Conservation (phyloP, 2,797 vertebrate genomes). For the Enoplosus armatus region DNA sequence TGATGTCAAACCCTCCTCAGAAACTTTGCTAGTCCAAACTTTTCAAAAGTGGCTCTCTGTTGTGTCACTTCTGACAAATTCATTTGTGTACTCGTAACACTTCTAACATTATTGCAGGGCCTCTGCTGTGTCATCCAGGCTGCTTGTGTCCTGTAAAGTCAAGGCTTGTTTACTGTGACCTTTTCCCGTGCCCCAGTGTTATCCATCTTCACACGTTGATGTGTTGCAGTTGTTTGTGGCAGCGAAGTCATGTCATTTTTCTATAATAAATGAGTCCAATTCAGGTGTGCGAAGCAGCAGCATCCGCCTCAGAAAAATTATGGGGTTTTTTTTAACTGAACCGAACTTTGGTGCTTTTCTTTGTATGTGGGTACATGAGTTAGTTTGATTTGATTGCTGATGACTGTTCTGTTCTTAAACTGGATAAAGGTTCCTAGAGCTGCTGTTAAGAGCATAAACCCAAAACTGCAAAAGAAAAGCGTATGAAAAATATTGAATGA, state of each 20-base stretch:
- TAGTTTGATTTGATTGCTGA: neutral
- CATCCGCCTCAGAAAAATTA: neutral
- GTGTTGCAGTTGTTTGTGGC: constrained; percentile 50
- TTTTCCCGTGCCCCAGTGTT: constrained; percentile 28
- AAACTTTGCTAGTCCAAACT: constrained; percentile 45
- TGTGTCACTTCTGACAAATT: constrained; percentile 30
- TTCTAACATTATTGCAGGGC: constrained; percentile 1
- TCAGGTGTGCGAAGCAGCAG: neutral
- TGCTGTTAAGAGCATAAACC: neutral
- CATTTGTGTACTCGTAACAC: constrained; percentile 3
- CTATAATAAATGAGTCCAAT: constrained; percentile 44
- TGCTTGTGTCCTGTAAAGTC: constrained; percentile 38
- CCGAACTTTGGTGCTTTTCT: neutral
- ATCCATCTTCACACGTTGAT: constrained; percentile 59
- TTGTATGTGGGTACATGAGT: neutral
- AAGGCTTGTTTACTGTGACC: constrained; percentile 49
- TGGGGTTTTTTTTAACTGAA: neutral
- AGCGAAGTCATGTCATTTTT: constrained; percentile 43
- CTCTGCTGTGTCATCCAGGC: constrained; percentile 20
- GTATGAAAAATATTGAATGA: neutral
- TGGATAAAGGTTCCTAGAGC: neutral
- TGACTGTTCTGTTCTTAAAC: neutral
- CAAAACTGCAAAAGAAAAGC: neutral
- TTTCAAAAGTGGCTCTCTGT: constrained; percentile 15
- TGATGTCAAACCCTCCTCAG: constrained; percentile 42